Evolutionary conservation across 1,140 invertebrate genomes (phyloP), one percentile per base, ranked within the genome.

Genomic region (Thaumatotibia leucotreta): DNA sequence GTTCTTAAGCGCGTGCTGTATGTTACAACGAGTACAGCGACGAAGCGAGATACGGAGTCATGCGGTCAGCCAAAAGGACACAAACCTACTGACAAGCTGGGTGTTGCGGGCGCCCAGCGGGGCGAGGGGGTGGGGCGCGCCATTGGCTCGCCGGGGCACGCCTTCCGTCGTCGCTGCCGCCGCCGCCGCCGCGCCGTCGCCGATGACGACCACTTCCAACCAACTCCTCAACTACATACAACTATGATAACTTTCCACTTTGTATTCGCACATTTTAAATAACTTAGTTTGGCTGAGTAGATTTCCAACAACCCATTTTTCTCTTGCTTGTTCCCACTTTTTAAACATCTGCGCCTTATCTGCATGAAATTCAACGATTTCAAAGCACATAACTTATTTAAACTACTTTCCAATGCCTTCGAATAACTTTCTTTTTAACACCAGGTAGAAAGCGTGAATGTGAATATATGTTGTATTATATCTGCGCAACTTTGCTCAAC

Each of bases 41-140:
- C 88, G 86, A 91, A 92, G 91, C 91, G 82, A 90, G 76, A 91
- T 89, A 89, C 89, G 89, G 86, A 92, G 91, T 90, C 89, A 91
- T 91, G 91, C 91, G 91, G 91, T 91, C 91, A 91, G 89, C 91
- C 89, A 89, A 91, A 90, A 89, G 89, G 89, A 91, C 89, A 87
- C 88, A 90, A 91, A 92, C 91, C 91, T 92, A 92, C 91, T 92
- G 91, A 84, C 82, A 77, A 76, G 79, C 82, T 81, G 81, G 82
- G 83, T 84, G 84, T 79, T 68, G 75, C 75, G 68, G 39, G 75
- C 70, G 79, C 70, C 75, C 20, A 45, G 80, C 79, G 82, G 83
- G 79, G 80, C 77, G 82, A 79, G 82, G 83, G 83, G 84, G 70
- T 54, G 82, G 77, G 80, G 63, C 83, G 76, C 85, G 83, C 83